A percentile compares a stretch with the other conserved stretches of the same genome.
Evolutionary conservation across 2,113 vertebrate species (phyloP).

Genomic region (Sitta europaea): DNA sequence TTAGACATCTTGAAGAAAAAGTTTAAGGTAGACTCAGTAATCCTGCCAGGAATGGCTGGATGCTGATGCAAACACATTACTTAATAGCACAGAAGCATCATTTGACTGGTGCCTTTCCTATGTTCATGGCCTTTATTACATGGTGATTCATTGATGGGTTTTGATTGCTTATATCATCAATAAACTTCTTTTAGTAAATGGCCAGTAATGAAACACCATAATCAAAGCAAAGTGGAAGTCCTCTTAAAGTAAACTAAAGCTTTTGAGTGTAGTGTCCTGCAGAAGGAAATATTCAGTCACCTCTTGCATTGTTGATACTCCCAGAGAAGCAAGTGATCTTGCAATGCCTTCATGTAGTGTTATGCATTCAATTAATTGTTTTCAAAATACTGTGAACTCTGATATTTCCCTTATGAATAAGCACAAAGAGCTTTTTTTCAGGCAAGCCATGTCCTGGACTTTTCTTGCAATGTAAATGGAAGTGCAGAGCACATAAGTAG

Average conservation of each 20-base stretch:
- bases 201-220: not conserved
- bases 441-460: not conserved
- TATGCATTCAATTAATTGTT: not conserved
- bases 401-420: constrained; percentile 11
- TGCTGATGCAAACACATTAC: not conserved
- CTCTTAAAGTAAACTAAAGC: not conserved
- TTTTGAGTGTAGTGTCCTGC: not conserved
- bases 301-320: not conserved
- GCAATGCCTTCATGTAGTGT: not conserved
- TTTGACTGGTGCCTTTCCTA: not conserved
- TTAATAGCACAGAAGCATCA: not conserved
- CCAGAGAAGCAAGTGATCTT: not conserved
- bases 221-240: not conserved
- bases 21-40: not conserved
- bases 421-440: not conserved
- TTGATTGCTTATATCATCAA: not conserved
- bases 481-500: not conserved
- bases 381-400: not conserved
- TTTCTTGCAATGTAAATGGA: not conserved
- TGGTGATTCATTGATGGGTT: not conserved
- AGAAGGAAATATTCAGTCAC: not conserved
- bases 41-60: not conserved
- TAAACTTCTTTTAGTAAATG: not conserved
- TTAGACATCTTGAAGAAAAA: not conserved
- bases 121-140: not conserved